Evolutionary conservation across 1,140 invertebrate species (phyloP).

Genomic region (Orussus abietinus): DNA sequence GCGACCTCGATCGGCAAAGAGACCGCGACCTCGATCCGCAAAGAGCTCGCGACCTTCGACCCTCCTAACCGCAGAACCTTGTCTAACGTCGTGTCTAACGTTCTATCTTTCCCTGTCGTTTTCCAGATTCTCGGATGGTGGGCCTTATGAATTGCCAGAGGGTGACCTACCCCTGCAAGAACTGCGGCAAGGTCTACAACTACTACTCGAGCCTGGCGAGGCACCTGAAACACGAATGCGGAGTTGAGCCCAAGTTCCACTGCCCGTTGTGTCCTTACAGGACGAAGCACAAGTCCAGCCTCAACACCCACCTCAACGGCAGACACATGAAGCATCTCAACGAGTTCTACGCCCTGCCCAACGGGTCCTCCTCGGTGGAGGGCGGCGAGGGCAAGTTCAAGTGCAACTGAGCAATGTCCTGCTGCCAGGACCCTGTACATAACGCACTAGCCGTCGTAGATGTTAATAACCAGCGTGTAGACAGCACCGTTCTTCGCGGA

Average conservation of each 20-base stretch:
- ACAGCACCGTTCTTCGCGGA: too few relatives aligned
- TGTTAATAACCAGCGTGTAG: too few relatives aligned
- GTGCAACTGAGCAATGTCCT: too few relatives aligned
- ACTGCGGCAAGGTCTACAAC: slow-evolving; percentile 48
- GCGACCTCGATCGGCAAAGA: too few relatives aligned
- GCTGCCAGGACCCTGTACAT: too few relatives aligned
- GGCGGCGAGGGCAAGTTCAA: neutral
- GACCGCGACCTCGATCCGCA: too few relatives aligned
- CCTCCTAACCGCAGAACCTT: too few relatives aligned
- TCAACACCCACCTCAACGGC: slow-evolving; percentile 32
- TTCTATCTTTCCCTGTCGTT: slow-evolving; percentile 28
- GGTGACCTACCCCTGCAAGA: slow-evolving; percentile 45
- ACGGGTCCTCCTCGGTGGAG: slow-evolving; percentile 18
- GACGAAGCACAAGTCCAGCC: slow-evolving; percentile 40
- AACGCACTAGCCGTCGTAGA: too few relatives aligned
- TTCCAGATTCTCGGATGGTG: slow-evolving; percentile 28
- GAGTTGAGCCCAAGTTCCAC: slow-evolving; percentile 51
- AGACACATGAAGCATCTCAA: slow-evolving; percentile 39
- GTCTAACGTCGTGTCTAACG: too few relatives aligned
- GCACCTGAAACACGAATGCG: slow-evolving; percentile 57
- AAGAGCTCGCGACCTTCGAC: too few relatives aligned
- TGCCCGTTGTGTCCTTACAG: slow-evolving; percentile 38
- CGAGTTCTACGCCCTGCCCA: slow-evolving; percentile 30
- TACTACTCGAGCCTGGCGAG: slow-evolving; percentile 49
- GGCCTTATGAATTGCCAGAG: slow-evolving; percentile 25